These are phyloP conservation scores for Pseudopleuronectes americanus DNA, from an alignment of 2,797 vertebrate species.

Conservation along the genomic window DNA sequence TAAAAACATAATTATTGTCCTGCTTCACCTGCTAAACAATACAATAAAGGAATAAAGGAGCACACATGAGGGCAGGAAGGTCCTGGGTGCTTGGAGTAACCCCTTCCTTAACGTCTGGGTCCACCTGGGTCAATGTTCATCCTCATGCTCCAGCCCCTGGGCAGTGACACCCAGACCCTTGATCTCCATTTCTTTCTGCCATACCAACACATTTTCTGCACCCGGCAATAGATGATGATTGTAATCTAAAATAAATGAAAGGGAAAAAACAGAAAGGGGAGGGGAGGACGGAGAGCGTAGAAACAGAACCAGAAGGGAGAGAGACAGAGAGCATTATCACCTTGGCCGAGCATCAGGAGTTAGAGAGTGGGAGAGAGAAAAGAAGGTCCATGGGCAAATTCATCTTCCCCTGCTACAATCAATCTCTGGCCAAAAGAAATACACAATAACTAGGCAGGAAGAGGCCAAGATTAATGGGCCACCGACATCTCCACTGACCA, in stretches of 20 bases:
- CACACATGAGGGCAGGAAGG: neutral
- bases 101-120: conserved; percentile 24
- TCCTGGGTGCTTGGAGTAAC: neutral
- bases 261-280: conserved; percentile 57
- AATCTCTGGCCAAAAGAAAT: conserved; percentile 99
- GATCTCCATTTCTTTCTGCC: conserved; percentile 66
- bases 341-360: conserved; percentile 91
- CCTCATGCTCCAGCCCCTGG: conserved; percentile 39
- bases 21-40: conserved; percentile 4
- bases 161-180: conserved; percentile 51
- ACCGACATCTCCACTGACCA: conserved; percentile 97
- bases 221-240: conserved; percentile 81
- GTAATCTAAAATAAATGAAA: conserved; percentile 94
- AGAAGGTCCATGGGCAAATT: conserved; percentile 93
- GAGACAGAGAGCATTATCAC: conserved; percentile 89
- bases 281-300: neutral
- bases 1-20: neutral
- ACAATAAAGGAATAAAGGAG: conserved; percentile 7
- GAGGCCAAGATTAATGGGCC: conserved; percentile 97
- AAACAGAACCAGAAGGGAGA: conserved; percentile 7
- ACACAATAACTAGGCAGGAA: conserved; percentile 99
- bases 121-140: conserved; percentile 62
- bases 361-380: conserved; percentile 80
- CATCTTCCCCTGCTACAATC: conserved; percentile 97
- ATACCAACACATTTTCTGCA: conserved; percentile 65